These are phyloP conservation scores for Lithobates sylvaticus DNA, from an alignment of 2,797 vertebrate species.

Conservation along the genomic window DNA sequence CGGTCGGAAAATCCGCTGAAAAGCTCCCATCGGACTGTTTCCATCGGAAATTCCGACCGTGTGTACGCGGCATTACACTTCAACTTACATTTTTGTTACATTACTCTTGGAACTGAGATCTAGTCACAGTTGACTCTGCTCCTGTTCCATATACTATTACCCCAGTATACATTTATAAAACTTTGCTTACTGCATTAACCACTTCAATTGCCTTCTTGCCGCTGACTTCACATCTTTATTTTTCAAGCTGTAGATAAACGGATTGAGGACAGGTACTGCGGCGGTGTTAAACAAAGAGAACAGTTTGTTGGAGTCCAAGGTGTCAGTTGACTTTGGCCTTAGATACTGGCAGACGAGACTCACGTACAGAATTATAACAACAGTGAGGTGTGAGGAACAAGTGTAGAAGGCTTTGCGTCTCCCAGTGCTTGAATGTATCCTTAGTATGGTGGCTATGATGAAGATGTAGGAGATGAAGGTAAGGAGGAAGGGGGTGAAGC, in stretches of 20 bases:
- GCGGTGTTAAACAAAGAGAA: constrained; percentile 56
- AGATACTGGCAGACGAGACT: constrained; percentile 55
- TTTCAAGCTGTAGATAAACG: constrained; percentile 56
- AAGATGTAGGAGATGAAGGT: constrained; percentile 55
- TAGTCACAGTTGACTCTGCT: too few relatives aligned
- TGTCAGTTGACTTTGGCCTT: constrained; percentile 45
- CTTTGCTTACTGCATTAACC: background rate
- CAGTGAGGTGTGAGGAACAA: constrained; percentile 56
- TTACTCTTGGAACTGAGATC: too few relatives aligned
- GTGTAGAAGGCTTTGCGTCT: constrained; percentile 60
- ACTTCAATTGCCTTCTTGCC: constrained; percentile 29
- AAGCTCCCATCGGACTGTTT: too few relatives aligned
- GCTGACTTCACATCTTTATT: constrained; percentile 51
- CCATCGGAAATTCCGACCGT: too few relatives aligned
- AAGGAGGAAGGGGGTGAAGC: constrained; percentile 37
- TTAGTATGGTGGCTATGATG: constrained; percentile 55
- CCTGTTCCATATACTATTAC: too few relatives aligned
- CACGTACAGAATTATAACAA: constrained; percentile 46
- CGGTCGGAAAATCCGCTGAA: too few relatives aligned
- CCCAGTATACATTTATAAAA: background rate
- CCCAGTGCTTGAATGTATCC: constrained; percentile 26
- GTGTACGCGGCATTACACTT: too few relatives aligned
- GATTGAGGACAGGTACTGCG: constrained; percentile 47
- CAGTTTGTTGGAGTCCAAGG: constrained; percentile 52
- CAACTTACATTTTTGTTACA: too few relatives aligned